A percentile compares a stretch with the other conserved stretches of the same genome.
Evolutionary conservation across 2,888 invertebrate species (phyloP).

Genomic region (Deroplatys truncata): DNA sequence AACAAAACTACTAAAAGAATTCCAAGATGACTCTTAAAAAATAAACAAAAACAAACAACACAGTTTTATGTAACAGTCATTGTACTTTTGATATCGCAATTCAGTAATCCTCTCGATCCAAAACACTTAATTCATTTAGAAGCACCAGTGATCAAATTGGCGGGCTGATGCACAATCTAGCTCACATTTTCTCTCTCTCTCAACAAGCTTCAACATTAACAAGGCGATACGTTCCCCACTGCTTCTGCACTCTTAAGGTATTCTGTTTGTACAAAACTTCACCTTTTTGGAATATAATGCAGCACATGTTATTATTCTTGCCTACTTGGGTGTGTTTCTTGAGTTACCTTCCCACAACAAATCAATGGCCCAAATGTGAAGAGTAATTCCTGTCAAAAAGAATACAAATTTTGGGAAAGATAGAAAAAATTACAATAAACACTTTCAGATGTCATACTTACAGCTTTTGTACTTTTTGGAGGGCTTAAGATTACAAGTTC

Average conservation of each 20-base stretch:
- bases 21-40: neutral
- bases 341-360: neutral
- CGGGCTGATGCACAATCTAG: neutral
- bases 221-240: neutral
- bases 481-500: neutral
- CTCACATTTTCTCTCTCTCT: neutral
- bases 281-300: neutral
- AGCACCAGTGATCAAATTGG: neutral
- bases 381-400: neutral
- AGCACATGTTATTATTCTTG: neutral
- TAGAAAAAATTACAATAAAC: neutral
- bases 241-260: no score
- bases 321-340: neutral
- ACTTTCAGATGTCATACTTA: neutral
- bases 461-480: neutral
- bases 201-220: neutral
- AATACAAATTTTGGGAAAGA: neutral
- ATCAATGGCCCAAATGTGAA: neutral
- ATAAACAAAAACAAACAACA: no score
- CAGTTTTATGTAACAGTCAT: neutral
- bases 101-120: neutral
- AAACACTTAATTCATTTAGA: neutral
- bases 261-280: neutral
- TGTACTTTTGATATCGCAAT: neutral
- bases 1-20: neutral